Conservation (phyloP, 2,113 vertebrate genomes). For the Heterocephalus glaber region DNA sequence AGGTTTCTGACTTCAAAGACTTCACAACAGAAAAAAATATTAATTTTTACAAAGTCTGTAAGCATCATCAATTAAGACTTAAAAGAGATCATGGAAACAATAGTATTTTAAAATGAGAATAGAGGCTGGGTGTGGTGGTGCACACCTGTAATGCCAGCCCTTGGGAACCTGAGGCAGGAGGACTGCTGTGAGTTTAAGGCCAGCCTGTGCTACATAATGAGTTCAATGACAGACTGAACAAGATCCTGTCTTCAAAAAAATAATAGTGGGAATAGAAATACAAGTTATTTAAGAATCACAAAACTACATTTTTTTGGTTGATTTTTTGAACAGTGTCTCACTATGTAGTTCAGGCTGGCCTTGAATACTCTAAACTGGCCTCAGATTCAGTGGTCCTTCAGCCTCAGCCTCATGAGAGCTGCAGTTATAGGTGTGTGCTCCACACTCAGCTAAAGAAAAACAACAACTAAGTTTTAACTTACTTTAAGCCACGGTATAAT, state of each 20-base stretch:
- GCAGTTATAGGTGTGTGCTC: not conserved
- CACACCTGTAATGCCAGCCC: no score
- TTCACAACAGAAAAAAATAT: not conserved
- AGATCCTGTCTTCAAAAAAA: no score
- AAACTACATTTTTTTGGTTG: not conserved
- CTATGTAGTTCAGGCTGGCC: not conserved
- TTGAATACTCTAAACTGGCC: not conserved
- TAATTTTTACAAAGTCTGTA: not conserved
- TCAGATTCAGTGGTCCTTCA: not conserved
- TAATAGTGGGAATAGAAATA: not conserved
- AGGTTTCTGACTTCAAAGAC: not conserved
- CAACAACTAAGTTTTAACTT: not conserved
- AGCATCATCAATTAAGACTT: not conserved
- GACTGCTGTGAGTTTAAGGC: no score
- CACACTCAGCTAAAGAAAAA: not conserved
- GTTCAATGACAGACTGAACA: no score
- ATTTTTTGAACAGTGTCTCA: not conserved
- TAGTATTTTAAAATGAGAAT: not conserved
- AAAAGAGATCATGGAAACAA: conserved; percentile 16
- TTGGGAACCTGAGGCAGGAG: no score
- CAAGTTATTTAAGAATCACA: not conserved
- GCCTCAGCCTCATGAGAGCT: not conserved
- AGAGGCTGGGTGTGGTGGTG: no score
- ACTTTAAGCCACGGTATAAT: not conserved
- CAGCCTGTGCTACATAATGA: no score